Evolutionary conservation across 2,113 vertebrate genomes (phyloP).

Genomic region (Pelvicachromis taeniatus): DNA sequence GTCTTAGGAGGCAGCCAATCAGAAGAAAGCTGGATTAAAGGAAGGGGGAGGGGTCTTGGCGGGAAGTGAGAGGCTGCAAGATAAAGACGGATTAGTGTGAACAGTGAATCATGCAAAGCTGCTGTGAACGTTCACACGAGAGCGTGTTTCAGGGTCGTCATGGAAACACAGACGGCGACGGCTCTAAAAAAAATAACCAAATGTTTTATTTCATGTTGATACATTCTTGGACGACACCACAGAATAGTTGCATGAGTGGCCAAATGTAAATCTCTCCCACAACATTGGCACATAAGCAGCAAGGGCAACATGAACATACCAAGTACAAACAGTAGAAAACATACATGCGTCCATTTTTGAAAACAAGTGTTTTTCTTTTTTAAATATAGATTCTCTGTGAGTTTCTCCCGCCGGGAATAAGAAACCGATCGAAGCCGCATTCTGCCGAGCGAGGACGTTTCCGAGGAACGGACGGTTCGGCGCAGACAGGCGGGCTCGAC

Average conservation of each 20-base stretch:
- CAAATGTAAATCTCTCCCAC: constrained; percentile 74
- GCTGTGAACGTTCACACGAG: not conserved
- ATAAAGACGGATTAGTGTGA: not conserved
- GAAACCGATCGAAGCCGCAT: constrained; percentile 72
- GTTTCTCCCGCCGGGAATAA: constrained; percentile 51
- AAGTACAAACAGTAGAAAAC: constrained; percentile 81
- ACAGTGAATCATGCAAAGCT: not conserved
- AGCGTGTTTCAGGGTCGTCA: not conserved
- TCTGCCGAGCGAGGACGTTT: constrained; percentile 57
- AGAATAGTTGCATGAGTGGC: constrained; percentile 79
- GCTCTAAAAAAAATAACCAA: constrained; percentile 74
- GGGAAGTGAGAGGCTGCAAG: not conserved
- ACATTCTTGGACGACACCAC: constrained; percentile 81
- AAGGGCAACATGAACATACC: constrained; percentile 78
- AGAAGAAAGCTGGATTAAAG: not conserved
- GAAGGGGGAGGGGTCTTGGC: not conserved
- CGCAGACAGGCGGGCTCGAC: constrained; percentile 53
- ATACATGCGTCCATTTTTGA: constrained; percentile 74
- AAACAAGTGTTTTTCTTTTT: constrained; percentile 58
- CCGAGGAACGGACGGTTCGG: constrained; percentile 43
- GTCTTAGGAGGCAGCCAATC: not conserved
- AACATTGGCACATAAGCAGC: constrained; percentile 79
- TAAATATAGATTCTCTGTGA: constrained; percentile 73
- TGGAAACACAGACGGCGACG: constrained; percentile 8
- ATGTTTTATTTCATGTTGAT: constrained; percentile 77